These are phyloP conservation scores for Caenorhabditis japonica DNA, from an alignment of 2,888 invertebrate species.

Conservation along the genomic window DNA sequence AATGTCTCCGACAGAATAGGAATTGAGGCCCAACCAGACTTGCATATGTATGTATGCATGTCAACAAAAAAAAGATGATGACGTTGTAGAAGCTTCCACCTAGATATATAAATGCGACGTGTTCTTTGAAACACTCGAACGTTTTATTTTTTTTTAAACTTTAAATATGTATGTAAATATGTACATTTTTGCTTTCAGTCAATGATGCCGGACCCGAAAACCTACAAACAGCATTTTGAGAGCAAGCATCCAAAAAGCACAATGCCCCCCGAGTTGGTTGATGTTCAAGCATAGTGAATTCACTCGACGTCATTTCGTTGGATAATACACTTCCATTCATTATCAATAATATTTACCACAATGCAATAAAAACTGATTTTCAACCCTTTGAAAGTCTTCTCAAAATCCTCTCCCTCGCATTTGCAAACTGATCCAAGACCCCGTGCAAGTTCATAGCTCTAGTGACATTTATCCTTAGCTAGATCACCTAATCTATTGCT, in stretches of 20 bases:
- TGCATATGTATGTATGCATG: neutral
- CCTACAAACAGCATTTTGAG: slow-evolving; percentile 99
- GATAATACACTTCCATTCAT: neutral
- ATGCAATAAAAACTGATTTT: slow-evolving; percentile 8
- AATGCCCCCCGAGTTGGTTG: slow-evolving; percentile 84
- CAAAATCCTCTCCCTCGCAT: neutral
- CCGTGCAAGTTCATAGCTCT: neutral
- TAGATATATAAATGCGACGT: neutral
- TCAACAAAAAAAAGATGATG: slow-evolving; percentile 20
- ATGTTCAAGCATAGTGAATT: slow-evolving; percentile 68
- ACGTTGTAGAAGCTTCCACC: slow-evolving; percentile 9
- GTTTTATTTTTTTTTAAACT: too few species aligned
- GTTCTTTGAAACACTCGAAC: slow-evolving; percentile 10
- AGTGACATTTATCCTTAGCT: slow-evolving; percentile 14
- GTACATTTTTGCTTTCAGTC: slow-evolving; percentile 80
- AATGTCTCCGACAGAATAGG: slow-evolving; percentile 24
- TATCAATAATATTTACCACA: neutral
- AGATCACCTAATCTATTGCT: slow-evolving; percentile 23
- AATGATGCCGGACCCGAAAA: slow-evolving; percentile 97
- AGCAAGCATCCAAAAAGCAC: slow-evolving; percentile 98
- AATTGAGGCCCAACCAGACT: slow-evolving; percentile 7
- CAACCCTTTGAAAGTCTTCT: slow-evolving; percentile 1
- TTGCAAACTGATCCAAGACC: slow-evolving; percentile 9
- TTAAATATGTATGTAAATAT: too few species aligned
- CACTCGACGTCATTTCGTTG: neutral